phyloP scores from a whole-genome alignment of 2,888 invertebrate species.

The Drymonia ruficornis region DNA sequence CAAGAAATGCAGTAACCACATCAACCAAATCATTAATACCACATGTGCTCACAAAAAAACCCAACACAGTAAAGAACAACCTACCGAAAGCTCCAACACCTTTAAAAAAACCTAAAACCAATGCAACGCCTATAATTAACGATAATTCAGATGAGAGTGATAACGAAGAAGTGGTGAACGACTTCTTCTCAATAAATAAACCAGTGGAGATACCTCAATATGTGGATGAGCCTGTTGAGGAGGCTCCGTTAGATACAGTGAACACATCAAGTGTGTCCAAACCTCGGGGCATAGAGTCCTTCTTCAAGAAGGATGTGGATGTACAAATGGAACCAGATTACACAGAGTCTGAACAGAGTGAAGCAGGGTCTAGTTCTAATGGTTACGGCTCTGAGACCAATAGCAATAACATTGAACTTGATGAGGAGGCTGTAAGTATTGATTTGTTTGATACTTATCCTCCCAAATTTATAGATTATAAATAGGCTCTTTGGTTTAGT shows the following conservation, averaged over 20 bases:
- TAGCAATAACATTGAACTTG: conserved; percentile 51
- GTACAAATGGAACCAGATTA: conserved; percentile 37
- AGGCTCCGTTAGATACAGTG: conserved; percentile 7
- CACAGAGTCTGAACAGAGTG: conserved; percentile 28
- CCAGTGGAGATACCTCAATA: conserved; percentile 63
- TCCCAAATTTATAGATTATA: too few relatives aligned
- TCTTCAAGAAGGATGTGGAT: conserved; percentile 62
- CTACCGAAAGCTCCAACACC: conserved; percentile 35
- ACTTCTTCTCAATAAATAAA: conserved; percentile 84
- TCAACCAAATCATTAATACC: conserved; percentile 73
- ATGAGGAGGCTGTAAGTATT: conserved; percentile 76
- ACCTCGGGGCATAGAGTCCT: conserved; percentile 62
- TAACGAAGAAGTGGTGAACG: conserved; percentile 79
- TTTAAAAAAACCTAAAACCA: conserved; percentile 49
- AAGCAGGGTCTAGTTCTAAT: conserved; percentile 40
- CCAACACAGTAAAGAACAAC: conserved; percentile 51
- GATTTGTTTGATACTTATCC: too few relatives aligned
- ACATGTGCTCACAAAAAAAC: conserved; percentile 73
- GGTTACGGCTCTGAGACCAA: conserved; percentile 33
- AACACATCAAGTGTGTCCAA: conserved; percentile 30
- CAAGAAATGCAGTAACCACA: conserved; percentile 76
- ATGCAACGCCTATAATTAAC: conserved; percentile 42
- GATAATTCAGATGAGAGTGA: conserved; percentile 77
- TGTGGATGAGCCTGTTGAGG: conserved; percentile 64
- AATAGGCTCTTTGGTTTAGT: too few relatives aligned